Evolutionary conservation across 2,113 vertebrate genomes (phyloP), one percentile per base, ranked within the genome.

Genomic region (Notiomystis cincta): DNA sequence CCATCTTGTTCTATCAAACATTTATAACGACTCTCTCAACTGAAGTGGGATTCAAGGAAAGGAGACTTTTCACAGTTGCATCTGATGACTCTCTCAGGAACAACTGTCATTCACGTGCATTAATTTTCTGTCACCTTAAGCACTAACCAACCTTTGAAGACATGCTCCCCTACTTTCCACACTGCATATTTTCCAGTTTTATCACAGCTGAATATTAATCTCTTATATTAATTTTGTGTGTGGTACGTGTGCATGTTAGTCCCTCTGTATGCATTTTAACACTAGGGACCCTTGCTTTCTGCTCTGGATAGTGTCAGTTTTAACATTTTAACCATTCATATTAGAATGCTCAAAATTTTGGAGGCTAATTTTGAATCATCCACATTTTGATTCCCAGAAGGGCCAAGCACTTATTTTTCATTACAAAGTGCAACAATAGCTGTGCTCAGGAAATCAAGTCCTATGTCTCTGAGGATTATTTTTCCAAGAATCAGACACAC

Each of bases 71-170:
- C 88, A 56, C 53, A 79, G 62, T 50, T 91, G 45, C 22, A 24
- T 44, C 35, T 58, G 61, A 92, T 81, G 90, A 45, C 67, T 85
- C 90, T 89, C 82, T 56, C 64, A 62, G 88, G 87, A 95, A 66
- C 51, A 89, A 57, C 35, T 92, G 86, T 89, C 94, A 91, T 82
- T 87, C 54, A 53, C 2, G 22, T 84, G 80, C 88, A 90, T 89
- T 93, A 78, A 92, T 93, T 82, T 95, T 78, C 80, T 76, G 78
- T 92, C 83, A 96, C 95, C 89, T 92, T 84, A 95, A 95, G 94
- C 72, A 82, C 92, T 89, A 85, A 69, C 78, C 92, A 93, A 83
- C 87, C 83, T 93, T 40, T 58, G 86, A 94, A 87, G 87, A 67
- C 60, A 64, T 20, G 30, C 25, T 69, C 65, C 40, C 44, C 80